Evolutionary conservation across 2,113 vertebrate species (phyloP).

Genomic region (Petrocephalus zakoni): DNA sequence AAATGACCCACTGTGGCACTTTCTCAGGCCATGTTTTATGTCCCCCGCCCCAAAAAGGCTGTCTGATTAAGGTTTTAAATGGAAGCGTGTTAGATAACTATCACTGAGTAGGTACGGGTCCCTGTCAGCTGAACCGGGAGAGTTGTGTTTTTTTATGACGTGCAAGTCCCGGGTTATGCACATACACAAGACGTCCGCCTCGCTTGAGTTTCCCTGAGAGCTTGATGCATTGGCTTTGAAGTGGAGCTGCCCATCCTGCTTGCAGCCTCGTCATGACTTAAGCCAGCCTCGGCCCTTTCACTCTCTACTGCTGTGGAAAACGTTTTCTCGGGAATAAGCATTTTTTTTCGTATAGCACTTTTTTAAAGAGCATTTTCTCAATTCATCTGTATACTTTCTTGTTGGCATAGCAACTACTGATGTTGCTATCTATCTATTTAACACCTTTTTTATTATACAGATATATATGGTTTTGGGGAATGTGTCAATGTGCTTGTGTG

Average conservation of each 20-base stretch:
- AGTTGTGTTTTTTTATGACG: background rate
- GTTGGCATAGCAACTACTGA: constrained; percentile 58
- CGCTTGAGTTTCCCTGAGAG: background rate
- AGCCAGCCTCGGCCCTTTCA: constrained; percentile 13
- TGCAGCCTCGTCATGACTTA: background rate
- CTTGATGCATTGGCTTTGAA: background rate
- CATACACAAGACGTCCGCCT: background rate
- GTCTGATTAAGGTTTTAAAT: background rate
- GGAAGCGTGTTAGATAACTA: background rate
- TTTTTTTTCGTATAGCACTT: background rate
- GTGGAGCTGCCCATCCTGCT: background rate
- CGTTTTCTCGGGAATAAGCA: background rate
- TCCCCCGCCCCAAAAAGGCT: background rate
- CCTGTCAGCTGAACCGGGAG: background rate
- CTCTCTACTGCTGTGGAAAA: background rate
- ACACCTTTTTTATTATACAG: constrained; percentile 33
- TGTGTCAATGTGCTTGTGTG: constrained; percentile 7
- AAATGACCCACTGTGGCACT: constrained; percentile 28
- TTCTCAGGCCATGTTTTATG: constrained; percentile 4
- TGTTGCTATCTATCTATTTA: constrained; percentile 37
- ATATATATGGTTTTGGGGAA: constrained; percentile 30
- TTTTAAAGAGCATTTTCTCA: background rate
- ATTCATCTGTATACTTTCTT: constrained; percentile 44
- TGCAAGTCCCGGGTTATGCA: background rate
- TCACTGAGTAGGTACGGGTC: background rate